phyloP scores from a whole-genome alignment of 2,113 vertebrate species.

The Anarrhichthys ocellatus region DNA sequence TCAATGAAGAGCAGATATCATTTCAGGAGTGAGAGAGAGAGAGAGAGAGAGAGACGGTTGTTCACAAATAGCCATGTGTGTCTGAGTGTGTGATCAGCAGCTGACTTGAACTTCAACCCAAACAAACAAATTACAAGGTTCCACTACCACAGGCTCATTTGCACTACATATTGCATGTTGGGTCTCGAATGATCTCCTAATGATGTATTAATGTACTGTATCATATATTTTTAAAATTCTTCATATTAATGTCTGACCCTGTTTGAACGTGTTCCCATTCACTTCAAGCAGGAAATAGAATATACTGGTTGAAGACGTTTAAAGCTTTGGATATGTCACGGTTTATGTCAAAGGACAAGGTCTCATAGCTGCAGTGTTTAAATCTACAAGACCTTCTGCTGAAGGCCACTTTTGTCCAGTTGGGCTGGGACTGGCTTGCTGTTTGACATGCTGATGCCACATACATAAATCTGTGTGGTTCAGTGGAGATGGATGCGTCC shows the following conservation, averaged over 20 bases:
- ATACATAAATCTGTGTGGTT: conserved; percentile 19
- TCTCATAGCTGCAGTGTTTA: neutral
- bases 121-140: neutral
- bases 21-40: conserved; percentile 3
- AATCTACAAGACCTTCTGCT: neutral
- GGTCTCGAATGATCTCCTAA: neutral
- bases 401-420: conserved; percentile 2
- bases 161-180: neutral
- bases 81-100: neutral
- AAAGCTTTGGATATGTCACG: neutral
- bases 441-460: neutral
- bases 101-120: neutral
- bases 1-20: conserved; percentile 37
- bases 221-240: neutral
- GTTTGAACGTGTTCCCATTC: neutral
- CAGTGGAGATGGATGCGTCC: neutral
- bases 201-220: neutral
- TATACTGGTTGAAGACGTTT: neutral
- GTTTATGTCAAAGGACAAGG: neutral
- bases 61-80: neutral
- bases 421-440: neutral
- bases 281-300: neutral
- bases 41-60: neutral
- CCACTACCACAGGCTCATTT: neutral
- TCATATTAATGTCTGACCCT: neutral